Evolutionary conservation across 2,113 vertebrate species (phyloP).

Genomic region (Sigmodon hispidus): DNA sequence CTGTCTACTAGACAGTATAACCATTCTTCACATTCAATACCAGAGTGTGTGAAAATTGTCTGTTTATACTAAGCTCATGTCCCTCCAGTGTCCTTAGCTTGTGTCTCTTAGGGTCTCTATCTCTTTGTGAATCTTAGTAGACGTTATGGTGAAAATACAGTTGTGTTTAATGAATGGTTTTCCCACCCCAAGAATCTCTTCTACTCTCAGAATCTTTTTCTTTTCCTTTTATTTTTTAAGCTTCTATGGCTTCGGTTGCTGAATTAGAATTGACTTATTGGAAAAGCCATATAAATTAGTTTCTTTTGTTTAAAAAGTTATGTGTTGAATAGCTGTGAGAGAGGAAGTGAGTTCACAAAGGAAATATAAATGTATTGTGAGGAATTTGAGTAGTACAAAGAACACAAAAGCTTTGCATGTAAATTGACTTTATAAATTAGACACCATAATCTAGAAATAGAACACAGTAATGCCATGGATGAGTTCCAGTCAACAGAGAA

Average conservation of each 20-base stretch:
- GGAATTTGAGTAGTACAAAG: conserved; percentile 73
- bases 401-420: conserved; percentile 70
- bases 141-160: not conserved
- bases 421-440: conserved; percentile 77
- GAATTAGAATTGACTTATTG: conserved; percentile 66
- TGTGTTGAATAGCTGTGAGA: conserved; percentile 57
- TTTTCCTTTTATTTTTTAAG: conserved; percentile 27
- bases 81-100: not conserved
- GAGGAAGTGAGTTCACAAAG: conserved; percentile 71
- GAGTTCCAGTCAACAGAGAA: conserved; percentile 77
- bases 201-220: not conserved
- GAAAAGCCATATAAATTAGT: conserved; percentile 70
- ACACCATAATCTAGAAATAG: conserved; percentile 59
- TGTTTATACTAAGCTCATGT: not conserved
- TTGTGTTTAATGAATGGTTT: conserved; percentile 43
- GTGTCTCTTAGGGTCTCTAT: not conserved
- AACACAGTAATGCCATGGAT: conserved; percentile 65
- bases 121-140: not conserved
- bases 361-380: conserved; percentile 69
- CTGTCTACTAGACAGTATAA: not conserved
- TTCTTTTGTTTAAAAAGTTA: conserved; percentile 78
- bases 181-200: not conserved
- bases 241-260: conserved; percentile 44
- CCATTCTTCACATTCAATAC: not conserved
- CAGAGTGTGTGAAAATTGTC: not conserved